Evolutionary conservation across 2,888 invertebrate species (phyloP).

Genomic region (Troides helena): DNA sequence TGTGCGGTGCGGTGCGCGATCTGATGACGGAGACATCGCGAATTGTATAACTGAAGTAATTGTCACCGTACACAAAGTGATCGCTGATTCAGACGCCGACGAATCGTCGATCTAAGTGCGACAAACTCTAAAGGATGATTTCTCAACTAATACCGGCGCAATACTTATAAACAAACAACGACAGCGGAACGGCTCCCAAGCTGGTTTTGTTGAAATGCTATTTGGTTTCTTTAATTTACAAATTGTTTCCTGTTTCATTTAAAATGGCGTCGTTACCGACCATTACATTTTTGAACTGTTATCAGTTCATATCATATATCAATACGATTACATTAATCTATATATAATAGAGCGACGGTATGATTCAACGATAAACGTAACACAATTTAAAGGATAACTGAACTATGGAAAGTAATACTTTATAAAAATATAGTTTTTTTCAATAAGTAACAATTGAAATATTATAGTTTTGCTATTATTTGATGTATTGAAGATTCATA

Average conservation of each 20-base stretch:
- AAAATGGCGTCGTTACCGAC: constrained; percentile 29
- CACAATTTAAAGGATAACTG: background rate
- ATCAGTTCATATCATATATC: constrained; percentile 11
- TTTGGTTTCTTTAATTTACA: constrained; percentile 56
- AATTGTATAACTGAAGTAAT: constrained; percentile 49
- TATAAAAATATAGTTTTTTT: background rate
- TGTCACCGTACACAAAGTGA: constrained; percentile 53
- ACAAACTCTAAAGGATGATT: constrained; percentile 61
- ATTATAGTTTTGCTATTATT: no score
- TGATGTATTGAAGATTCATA: no score
- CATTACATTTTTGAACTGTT: constrained; percentile 9
- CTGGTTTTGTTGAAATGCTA: constrained; percentile 48
- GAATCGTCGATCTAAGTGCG: constrained; percentile 57
- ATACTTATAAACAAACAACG: constrained; percentile 67
- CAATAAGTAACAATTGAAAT: no score
- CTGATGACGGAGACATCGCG: constrained; percentile 46
- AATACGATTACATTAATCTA: constrained; percentile 9
- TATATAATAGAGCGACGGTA: background rate
- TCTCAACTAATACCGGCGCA: constrained; percentile 62
- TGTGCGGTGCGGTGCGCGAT: constrained; percentile 38
- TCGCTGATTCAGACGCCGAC: constrained; percentile 49
- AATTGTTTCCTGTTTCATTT: constrained; percentile 43
- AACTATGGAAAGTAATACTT: background rate
- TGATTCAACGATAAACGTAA: constrained; percentile 3
- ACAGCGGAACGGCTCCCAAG: constrained; percentile 43